Base-by-base conservation (phyloP, 2,797 vertebrate species). In the Graptemys geographica region DNA sequence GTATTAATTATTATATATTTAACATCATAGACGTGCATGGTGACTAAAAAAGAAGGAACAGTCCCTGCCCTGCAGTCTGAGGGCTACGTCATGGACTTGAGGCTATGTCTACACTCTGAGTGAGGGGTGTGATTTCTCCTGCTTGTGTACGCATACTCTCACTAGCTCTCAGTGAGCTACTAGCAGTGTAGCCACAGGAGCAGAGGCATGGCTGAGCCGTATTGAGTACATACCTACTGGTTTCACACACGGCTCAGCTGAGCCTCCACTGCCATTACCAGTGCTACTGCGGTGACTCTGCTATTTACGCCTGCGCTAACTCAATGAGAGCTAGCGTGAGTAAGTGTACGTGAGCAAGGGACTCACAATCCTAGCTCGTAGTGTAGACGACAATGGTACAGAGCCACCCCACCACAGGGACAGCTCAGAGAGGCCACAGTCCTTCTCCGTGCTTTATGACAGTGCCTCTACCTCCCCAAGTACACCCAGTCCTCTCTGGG, bases 1-100 rank as follows among this genome's bases (percentile, higher is more conserved):
- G 12, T n/a, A 12, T 49, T 28, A 65, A 18, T 65, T 65, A 33
- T 65, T 65, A 65, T 65, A 33, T 33, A 31, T 33, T 65, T 65
- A 65, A 31, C 33, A 33, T 44, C 37, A 2, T 15, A 1, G 18
- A 72, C 23, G 19, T 16, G 1, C 0, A 0, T 13, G 19, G 74
- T 72, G 74, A 82, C 80, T 79, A 56, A 55, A 72, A 47, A 49
- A 84, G 78, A 93, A 82, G 79, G 81, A 18, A 83, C 57, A 33
- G 72, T 41, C 86, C 49, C 62, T 93, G 84, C 62, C 78, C 1
- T 0, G 31, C 84, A 37, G 3, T 10, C 55, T 31, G 78, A 3
- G 47, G 51, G 57, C 56, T 74, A 13, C 37, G 4, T 7, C 23
- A 44, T 74, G 23, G 21, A 41, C 12, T 44, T 44, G 37, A 37